Base-by-base conservation (phyloP, 2,797 vertebrate species). In the Prionace glauca region DNA sequence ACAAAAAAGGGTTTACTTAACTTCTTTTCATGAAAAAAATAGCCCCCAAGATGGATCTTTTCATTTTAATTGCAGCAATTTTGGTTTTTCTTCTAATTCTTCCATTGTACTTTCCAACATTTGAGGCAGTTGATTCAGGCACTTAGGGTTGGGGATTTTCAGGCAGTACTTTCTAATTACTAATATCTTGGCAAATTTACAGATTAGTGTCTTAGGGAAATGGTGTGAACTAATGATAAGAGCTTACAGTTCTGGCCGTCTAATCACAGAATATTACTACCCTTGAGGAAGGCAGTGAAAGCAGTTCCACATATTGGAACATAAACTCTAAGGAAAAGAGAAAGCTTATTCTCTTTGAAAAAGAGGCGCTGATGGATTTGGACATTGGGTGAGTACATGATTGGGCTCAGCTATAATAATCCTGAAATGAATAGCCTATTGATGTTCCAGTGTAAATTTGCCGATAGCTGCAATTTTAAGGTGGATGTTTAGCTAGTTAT, bases 261-360 rank as follows among this genome's bases (percentile, higher is more conserved):
- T 32, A 62, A 32, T 77, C 74, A 90, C 22, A 90, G 56, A 29
- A 62, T 90, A 90, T 90, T 90, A 14, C 12, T 56, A 24, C 26
- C 86, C 45, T 56, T 88, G 86, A 60, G 14, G 87, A 26, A 12
- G 26, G 56, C 87, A 90, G 26, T 29, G 32, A 90, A 60, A 16
- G 56, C 32, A 14, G 14, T n/a, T n/a, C 12, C 60, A 29, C 29
- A 18, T 26, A 62, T 62, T 26, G 14, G n/a, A 90, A n/a, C 62
- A n/a, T 90, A 77, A n/a, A 56, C 60, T 90, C 0, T 60, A 60
- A 60, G 86, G 86, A 88, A 56, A 88, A 60, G 45, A 24, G 86
- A 88, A 60, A 50, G 87, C 7, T 90, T 90, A 90, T 62, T 90
- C 62, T 90, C 87, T 90, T 90, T 90, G 56, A 11, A 77, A 77